These are phyloP conservation scores for Rhopalosiphum nymphaeae DNA, from an alignment of 2,888 invertebrate species.

Conservation along the genomic window DNA sequence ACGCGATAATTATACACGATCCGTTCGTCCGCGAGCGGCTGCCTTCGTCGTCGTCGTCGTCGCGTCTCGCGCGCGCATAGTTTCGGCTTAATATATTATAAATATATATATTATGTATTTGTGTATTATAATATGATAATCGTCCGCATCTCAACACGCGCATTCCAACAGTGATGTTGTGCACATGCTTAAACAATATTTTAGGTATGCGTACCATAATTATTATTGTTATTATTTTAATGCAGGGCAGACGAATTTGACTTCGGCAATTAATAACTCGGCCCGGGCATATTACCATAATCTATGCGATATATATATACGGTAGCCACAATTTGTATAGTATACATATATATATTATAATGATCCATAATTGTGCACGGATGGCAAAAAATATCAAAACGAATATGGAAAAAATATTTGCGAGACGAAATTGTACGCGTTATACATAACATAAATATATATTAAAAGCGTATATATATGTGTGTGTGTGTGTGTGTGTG, in stretches of 20 bases:
- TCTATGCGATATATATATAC: neutral
- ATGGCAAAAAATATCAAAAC: neutral
- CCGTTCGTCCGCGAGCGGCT: neutral
- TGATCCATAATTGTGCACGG: neutral
- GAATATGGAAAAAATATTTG: neutral
- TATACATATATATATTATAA: neutral
- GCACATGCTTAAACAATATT: neutral
- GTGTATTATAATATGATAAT: neutral
- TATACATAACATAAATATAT: neutral
- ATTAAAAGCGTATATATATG: neutral
- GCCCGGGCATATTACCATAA: neutral
- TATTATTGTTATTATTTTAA: neutral
- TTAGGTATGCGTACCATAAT: neutral
- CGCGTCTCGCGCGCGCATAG: neutral
- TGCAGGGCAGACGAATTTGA: neutral
- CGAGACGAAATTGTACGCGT: neutral
- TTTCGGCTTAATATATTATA: neutral
- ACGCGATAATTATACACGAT: conserved; percentile 55
- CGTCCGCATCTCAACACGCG: neutral
- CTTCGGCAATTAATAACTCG: neutral
- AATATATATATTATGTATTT: neutral
- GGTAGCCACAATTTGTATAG: neutral
- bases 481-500: no score
- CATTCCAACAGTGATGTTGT: neutral
- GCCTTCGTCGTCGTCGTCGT: neutral